These are phyloP conservation scores for Chondrosia reniformis DNA, from an alignment of 37 sponge, comb jelly and placozoan genomes.

Conservation along the genomic window DNA sequence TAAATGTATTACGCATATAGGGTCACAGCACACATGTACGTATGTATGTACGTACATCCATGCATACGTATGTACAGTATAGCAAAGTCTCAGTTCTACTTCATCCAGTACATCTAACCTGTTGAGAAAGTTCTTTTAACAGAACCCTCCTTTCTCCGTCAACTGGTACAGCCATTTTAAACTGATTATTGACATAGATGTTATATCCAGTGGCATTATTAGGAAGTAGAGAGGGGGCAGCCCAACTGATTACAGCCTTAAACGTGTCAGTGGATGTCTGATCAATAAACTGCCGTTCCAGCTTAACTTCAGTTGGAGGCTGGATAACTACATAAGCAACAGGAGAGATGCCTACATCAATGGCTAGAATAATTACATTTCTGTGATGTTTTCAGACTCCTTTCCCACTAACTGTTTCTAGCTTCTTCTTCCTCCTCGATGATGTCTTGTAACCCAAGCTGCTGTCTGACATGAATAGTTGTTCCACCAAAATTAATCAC, in stretches of 20 bases:
- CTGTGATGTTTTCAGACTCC: no score
- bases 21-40: background rate
- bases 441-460: no score
- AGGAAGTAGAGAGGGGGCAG: background rate
- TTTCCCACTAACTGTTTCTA: no score
- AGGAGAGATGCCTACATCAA: no score
- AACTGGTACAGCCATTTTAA: background rate
- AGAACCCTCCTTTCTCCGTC: background rate
- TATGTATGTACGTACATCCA: background rate
- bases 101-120: background rate
- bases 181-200: background rate
- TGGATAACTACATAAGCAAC: background rate
- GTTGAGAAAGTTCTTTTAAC: background rate
- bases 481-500: no score
- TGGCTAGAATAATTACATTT: no score
- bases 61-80: no score
- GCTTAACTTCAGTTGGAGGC: background rate
- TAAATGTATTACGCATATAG: background rate
- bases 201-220: background rate
- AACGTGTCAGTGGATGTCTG: background rate
- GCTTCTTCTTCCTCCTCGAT: no score
- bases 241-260: slow-evolving; percentile 21
- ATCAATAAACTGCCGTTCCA: slow-evolving; percentile 23
- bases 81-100: no score
- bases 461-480: no score